A percentile compares a stretch with the other conserved stretches of the same genome.
phyloP scores from a whole-genome alignment of 1,140 invertebrate genomes.

The Trachymyrmex septentrionalis region DNA sequence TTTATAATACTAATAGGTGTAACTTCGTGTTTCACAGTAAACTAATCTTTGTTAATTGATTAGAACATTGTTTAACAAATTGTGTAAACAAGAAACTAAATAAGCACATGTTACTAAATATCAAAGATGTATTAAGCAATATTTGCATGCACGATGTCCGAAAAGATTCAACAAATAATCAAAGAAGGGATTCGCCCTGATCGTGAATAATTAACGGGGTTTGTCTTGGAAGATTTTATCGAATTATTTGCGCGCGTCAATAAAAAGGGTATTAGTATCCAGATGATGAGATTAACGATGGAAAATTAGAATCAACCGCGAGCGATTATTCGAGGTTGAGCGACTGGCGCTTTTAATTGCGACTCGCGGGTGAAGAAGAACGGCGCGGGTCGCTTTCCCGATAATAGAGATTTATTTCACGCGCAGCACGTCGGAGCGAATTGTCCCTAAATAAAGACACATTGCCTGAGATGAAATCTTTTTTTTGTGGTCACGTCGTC shows the following conservation, averaged over 20 bases:
- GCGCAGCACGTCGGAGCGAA: slow-evolving; percentile 12
- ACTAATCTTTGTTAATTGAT: not conserved
- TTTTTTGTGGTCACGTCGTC: slow-evolving; percentile 17
- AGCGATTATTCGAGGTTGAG: slow-evolving; percentile 31
- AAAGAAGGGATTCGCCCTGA: not conserved
- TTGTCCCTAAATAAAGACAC: slow-evolving; percentile 58
- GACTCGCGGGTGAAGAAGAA: slow-evolving; percentile 11
- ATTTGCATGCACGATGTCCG: slow-evolving; percentile 14
- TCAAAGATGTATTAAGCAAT: slow-evolving; percentile 8
- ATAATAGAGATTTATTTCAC: slow-evolving; percentile 60
- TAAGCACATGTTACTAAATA: not conserved
- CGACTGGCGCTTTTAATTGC: slow-evolving; percentile 36
- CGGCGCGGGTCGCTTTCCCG: slow-evolving; percentile 9
- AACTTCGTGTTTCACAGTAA: not conserved
- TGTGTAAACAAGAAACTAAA: not conserved
- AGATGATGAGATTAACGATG: slow-evolving; percentile 15
- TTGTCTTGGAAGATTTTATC: not conserved
- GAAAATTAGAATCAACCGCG: slow-evolving; percentile 24
- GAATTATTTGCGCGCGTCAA: slow-evolving; percentile 3
- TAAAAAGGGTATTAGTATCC: slow-evolving; percentile 12
- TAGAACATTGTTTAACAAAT: not conserved
- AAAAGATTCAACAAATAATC: slow-evolving; percentile 56
- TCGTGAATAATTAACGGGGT: slow-evolving; percentile 5
- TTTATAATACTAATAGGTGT: not conserved
- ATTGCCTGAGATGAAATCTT: slow-evolving; percentile 43